A percentile compares a stretch with the other conserved stretches of the same genome.
These are phyloP conservation scores for Elephantulus edwardii DNA, from an alignment of 2,113 vertebrate genomes.

Conservation along the genomic window DNA sequence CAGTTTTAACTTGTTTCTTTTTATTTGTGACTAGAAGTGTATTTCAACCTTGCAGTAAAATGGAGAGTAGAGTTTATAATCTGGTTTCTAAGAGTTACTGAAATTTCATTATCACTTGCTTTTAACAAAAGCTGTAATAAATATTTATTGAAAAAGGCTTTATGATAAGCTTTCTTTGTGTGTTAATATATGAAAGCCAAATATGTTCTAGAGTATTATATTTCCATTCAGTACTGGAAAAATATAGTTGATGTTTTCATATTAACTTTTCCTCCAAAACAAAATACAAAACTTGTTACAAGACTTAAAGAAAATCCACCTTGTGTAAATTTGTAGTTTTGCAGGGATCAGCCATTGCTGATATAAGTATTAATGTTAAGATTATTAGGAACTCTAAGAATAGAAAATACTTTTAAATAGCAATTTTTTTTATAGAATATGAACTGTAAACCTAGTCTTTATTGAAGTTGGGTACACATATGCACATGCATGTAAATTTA, in stretches of 20 bases:
- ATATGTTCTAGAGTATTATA: background rate
- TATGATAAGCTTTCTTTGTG: background rate
- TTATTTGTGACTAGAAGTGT: background rate
- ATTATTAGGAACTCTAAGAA: slow-evolving; percentile 24
- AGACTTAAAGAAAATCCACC: slow-evolving; percentile 1
- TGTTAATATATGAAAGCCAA: slow-evolving; percentile 28
- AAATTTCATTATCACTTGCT: slow-evolving; percentile 39
- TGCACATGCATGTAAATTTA: background rate
- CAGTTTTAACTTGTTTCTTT: background rate
- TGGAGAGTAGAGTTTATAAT: background rate
- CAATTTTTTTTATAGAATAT: background rate
- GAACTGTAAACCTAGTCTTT: background rate
- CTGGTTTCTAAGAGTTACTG: background rate
- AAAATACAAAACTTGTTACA: background rate
- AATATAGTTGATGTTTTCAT: background rate
- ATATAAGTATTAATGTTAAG: background rate
- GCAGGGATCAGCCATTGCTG: background rate
- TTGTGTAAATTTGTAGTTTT: slow-evolving; percentile 4
- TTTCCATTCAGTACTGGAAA: background rate
- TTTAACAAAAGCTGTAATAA: slow-evolving; percentile 29
- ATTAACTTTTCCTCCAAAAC: background rate
- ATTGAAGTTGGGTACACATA: background rate
- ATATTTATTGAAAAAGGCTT: background rate
- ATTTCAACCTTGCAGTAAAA: background rate
- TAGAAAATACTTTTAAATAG: background rate